Evolutionary conservation across 2,797 vertebrate genomes (phyloP).

Genomic region (Odontamblyopus rebecca): DNA sequence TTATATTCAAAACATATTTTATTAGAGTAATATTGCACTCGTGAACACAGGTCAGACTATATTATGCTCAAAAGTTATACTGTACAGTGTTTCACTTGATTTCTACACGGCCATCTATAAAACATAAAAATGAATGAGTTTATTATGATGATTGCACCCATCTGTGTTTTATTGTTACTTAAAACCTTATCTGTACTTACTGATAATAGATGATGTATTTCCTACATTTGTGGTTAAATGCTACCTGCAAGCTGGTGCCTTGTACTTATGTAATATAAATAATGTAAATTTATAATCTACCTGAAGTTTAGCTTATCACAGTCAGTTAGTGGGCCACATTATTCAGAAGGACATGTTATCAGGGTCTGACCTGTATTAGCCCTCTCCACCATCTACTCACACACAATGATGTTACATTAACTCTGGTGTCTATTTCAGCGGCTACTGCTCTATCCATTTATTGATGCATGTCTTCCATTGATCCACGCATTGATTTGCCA

Average conservation of each 20-base stretch:
- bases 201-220: constrained; percentile 7
- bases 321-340: constrained; percentile 62
- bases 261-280: background rate
- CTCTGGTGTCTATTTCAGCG: constrained; percentile 71
- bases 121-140: background rate
- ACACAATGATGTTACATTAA: constrained; percentile 60
- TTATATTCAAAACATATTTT: background rate
- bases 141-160: background rate
- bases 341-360: constrained; percentile 69
- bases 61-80: background rate
- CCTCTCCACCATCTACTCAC: constrained; percentile 42
- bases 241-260: background rate
- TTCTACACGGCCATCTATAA: background rate
- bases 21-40: background rate
- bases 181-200: constrained; percentile 1
- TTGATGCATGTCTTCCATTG: constrained; percentile 77
- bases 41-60: background rate
- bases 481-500: constrained; percentile 74
- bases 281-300: constrained; percentile 23
- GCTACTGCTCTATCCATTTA: constrained; percentile 74
- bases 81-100: background rate
- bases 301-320: constrained; percentile 59
- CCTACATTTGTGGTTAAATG: background rate
- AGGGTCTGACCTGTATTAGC: constrained; percentile 44
- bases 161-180: background rate